Percentiles rank a stretch among this genome's conserved stretches.
phyloP scores from a whole-genome alignment of 2,113 vertebrate genomes.

The Sturnus vulgaris region DNA sequence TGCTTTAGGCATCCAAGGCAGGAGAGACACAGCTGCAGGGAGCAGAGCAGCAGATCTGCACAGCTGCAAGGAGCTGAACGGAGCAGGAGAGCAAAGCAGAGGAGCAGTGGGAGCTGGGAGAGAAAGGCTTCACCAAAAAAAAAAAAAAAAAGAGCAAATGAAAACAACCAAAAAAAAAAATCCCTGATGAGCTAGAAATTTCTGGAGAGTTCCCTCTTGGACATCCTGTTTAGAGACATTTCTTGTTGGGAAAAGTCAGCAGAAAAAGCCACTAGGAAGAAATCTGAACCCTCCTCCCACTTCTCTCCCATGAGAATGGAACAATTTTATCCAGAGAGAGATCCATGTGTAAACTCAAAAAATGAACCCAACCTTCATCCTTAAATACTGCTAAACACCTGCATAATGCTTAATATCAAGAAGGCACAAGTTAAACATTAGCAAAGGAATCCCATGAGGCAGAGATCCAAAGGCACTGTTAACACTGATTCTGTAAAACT shows the following conservation, averaged over 20 bases:
- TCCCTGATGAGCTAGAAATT: neutral
- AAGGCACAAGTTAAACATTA: neutral
- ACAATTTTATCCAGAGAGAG: neutral
- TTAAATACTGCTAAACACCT: neutral
- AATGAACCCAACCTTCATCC: neutral
- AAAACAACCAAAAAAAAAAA: neutral
- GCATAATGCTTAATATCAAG: neutral
- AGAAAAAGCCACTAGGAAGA: neutral
- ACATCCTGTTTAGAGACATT: conserved; percentile 38
- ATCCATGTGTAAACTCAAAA: neutral
- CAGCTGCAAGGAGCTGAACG: conserved; percentile 20
- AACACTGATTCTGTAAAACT: neutral
- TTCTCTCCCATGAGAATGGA: conserved; percentile 1
- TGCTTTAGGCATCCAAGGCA: conserved; percentile 38
- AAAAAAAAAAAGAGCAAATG: neutral
- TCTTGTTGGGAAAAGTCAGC: conserved; percentile 6
- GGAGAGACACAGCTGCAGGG: conserved; percentile 20
- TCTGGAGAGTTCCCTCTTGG: conserved; percentile 19
- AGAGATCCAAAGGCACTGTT: neutral
- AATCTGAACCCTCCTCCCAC: neutral
- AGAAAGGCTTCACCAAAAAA: neutral
- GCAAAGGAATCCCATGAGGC: neutral
- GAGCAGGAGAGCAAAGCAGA: neutral
- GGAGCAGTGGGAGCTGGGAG: neutral
- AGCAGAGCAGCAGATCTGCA: conserved; percentile 27